These are phyloP conservation scores for Trichoplusia ni DNA, from an alignment of 1,140 invertebrate genomes.

Conservation along the genomic window DNA sequence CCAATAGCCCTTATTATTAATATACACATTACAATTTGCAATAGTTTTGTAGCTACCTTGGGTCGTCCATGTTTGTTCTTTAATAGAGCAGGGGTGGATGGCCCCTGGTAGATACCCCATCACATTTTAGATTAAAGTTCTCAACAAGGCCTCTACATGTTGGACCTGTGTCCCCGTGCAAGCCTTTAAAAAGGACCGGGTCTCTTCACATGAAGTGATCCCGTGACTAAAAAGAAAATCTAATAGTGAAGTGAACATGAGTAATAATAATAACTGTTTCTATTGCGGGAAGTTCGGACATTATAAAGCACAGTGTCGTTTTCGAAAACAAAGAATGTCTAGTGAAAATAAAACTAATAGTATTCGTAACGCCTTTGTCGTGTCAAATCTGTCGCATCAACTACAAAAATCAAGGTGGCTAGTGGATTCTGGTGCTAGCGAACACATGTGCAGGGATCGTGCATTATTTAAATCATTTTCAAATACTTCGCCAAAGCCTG, in stretches of 20 bases:
- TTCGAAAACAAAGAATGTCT: conserved; percentile 38
- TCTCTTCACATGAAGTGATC: too few species aligned
- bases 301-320: conserved; percentile 42
- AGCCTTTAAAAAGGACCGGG: too few species aligned
- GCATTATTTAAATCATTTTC: conserved; percentile 14
- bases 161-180: too few species aligned
- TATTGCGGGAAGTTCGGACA: conserved; percentile 48
- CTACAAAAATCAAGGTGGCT: conserved; percentile 40
- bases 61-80: too few species aligned
- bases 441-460: conserved; percentile 11
- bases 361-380: conserved; percentile 44
- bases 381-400: conserved; percentile 20
- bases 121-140: too few species aligned
- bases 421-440: conserved; percentile 42
- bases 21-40: too few species aligned
- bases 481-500: background rate
- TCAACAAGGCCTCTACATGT: too few species aligned
- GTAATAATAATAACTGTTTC: conserved; percentile 41
- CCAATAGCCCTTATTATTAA: too few species aligned
- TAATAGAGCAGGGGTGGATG: too few species aligned
- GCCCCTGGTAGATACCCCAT: too few species aligned
- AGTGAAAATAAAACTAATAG: conserved; percentile 29
- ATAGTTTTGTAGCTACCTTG: too few species aligned
- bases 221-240: too few species aligned
- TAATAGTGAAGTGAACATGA: conserved; percentile 21